Percentiles rank a stretch among this genome's conserved stretches.
These are phyloP conservation scores for Scatophagus argus DNA, from an alignment of 2,113 vertebrate species.

Conservation along the genomic window DNA sequence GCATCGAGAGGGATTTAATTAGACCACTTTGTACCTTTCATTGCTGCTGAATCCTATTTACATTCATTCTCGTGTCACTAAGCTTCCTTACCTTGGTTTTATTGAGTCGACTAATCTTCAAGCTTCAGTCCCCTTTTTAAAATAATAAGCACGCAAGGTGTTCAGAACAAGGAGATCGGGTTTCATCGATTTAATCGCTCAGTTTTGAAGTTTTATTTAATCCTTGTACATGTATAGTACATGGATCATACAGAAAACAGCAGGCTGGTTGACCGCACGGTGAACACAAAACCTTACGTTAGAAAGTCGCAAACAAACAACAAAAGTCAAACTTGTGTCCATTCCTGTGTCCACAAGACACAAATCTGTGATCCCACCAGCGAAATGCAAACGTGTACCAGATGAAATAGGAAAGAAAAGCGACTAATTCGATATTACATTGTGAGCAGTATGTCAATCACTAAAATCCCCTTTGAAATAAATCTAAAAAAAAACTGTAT, in stretches of 20 bases:
- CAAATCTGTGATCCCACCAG: constrained; percentile 11
- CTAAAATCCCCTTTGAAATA: constrained; percentile 62
- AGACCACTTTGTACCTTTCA: constrained; percentile 79
- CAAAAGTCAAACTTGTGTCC: too few relatives aligned
- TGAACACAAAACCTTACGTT: neutral
- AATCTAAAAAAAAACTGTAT: constrained; percentile 32
- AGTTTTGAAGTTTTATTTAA: neutral
- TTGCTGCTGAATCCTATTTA: constrained; percentile 69
- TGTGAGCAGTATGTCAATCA: constrained; percentile 55
- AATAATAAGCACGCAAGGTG: neutral
- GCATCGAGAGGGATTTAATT: constrained; percentile 73
- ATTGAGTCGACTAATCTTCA: constrained; percentile 56
- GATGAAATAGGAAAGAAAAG: constrained; percentile 25
- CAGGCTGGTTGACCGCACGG: neutral
- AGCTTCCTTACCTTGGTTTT: constrained; percentile 52
- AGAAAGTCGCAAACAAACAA: neutral
- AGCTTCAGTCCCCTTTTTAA: constrained; percentile 2
- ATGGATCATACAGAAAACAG: neutral
- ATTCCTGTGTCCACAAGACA: neutral
- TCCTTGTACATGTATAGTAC: neutral
- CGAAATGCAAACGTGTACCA: neutral
- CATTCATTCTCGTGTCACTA: constrained; percentile 63
- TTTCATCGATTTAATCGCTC: constrained; percentile 22
- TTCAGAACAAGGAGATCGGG: constrained; percentile 24
- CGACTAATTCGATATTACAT: constrained; percentile 34